A percentile compares a stretch with the other conserved stretches of the same genome.
These are phyloP conservation scores for Elysia crispata DNA, from an alignment of 2,888 invertebrate genomes.

Conservation along the genomic window DNA sequence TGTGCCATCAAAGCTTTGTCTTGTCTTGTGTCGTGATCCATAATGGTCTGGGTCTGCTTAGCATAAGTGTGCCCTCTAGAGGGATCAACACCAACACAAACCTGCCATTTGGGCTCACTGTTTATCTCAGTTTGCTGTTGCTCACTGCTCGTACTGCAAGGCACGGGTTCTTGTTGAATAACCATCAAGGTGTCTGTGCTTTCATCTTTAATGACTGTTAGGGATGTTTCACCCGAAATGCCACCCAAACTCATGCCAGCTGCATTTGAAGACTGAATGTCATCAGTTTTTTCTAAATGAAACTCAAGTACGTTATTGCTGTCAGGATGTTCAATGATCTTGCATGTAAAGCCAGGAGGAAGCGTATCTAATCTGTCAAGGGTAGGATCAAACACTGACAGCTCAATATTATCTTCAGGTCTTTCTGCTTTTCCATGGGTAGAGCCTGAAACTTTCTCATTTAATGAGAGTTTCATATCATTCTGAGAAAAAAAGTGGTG, in stretches of 20 bases:
- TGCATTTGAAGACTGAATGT: constrained; percentile 34
- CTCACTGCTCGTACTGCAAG: not conserved
- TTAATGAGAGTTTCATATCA: no score
- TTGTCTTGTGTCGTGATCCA: no score
- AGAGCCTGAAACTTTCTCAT: no score
- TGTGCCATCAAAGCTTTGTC: no score
- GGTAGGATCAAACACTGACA: not conserved
- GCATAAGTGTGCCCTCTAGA: no score
- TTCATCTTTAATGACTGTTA: constrained; percentile 30
- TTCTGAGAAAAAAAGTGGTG: no score
- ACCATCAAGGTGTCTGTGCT: not conserved
- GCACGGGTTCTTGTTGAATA: not conserved
- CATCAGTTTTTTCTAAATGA: constrained; percentile 34
- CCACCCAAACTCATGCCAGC: constrained; percentile 25
- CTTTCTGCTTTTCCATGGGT: no score
- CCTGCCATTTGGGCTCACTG: no score
- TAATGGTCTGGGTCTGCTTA: no score
- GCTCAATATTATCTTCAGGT: no score
- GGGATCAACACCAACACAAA: no score
- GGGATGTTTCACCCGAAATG: constrained; percentile 13
- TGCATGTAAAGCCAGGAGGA: constrained; percentile 33
- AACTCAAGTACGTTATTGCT: constrained; percentile 38
- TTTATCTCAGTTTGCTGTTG: not conserved
- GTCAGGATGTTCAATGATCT: constrained; percentile 24
- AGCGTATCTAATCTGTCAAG: constrained; percentile 17